Evolutionary conservation across 2,113 vertebrate species (phyloP).

Genomic region (Himantopus leucocephalus): DNA sequence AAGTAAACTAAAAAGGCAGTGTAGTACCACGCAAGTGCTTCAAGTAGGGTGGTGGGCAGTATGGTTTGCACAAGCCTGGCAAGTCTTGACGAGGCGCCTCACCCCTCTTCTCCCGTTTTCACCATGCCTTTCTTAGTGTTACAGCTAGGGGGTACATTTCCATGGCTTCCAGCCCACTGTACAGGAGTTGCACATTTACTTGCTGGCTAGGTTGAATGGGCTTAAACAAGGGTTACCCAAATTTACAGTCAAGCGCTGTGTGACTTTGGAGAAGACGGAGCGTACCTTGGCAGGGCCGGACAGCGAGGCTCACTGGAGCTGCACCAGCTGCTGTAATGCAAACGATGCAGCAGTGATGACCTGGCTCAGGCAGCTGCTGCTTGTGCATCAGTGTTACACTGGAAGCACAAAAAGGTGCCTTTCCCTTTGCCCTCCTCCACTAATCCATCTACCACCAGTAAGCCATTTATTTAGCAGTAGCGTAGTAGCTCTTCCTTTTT

Average conservation of each 20-base stretch:
- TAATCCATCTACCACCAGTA: background rate
- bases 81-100: background rate
- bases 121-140: no score
- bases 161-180: no score
- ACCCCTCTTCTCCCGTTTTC: no score
- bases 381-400: background rate
- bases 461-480: background rate
- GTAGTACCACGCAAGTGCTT: background rate
- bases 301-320: background rate
- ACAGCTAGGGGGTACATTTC: no score
- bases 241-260: no score
- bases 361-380: background rate
- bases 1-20: background rate
- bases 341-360: no score
- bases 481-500: background rate
- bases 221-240: no score
- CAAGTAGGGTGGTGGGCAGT: rapidly evolving
- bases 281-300: background rate
- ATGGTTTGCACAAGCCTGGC: background rate
- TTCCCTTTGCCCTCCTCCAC: background rate
- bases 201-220: no score
- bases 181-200: no score
- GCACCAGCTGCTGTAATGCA: rapidly evolving
- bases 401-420: background rate
- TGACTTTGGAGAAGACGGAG: no score